phyloP scores from a whole-genome alignment of 2,113 vertebrate genomes.

The Myiagra hebetior region DNA sequence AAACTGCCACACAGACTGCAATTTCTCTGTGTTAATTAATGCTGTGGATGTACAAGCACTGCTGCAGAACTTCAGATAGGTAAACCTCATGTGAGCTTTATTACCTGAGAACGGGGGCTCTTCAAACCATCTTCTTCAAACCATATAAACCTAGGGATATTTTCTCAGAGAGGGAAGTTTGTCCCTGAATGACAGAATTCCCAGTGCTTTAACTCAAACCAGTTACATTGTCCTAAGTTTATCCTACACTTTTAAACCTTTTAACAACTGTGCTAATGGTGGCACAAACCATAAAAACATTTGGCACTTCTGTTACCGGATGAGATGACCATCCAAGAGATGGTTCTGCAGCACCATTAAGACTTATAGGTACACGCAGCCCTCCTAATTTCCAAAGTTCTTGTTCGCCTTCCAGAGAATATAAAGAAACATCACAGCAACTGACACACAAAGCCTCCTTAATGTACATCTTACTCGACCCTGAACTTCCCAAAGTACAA shows the following conservation, averaged over 20 bases:
- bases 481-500: neutral
- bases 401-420: neutral
- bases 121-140: neutral
- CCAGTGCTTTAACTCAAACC: neutral
- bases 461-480: neutral
- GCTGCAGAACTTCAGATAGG: neutral
- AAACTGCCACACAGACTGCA: neutral
- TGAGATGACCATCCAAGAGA: neutral
- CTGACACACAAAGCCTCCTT: neutral
- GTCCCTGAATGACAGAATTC: neutral
- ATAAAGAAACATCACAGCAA: neutral
- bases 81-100: neutral
- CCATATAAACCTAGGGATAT: neutral
- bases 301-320: neutral
- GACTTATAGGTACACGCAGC: neutral
- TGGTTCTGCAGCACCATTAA: neutral
- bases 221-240: fast-evolving
- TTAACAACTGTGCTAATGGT: fast-evolving
- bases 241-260: neutral
- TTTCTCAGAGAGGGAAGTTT: neutral
- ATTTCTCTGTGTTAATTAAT: neutral
- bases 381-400: neutral
- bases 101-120: neutral
- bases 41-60: neutral
- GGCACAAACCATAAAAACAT: neutral